Base-by-base conservation (phyloP, 2,888 invertebrate species). In the Drosophila subsilvestris region DNA sequence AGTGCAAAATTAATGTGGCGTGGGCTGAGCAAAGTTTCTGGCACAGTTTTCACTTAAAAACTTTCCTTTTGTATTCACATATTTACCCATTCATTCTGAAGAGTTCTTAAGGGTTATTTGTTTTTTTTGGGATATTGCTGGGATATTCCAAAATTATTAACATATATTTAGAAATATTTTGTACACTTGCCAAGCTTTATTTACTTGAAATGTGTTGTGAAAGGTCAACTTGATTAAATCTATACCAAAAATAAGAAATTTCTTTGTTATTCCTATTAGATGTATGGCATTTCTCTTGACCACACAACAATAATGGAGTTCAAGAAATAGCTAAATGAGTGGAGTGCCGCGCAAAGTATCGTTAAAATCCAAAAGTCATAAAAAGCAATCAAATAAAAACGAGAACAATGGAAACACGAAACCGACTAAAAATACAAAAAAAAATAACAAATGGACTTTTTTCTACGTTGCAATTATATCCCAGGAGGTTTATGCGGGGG, bases 301-400 rank as follows among this genome's bases (percentile, higher is more conserved):
- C 32, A 17, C 25, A 14, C 27, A 49, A 18, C 44, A 20, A 14
- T 63, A 78, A 53, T 65, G 45, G 56, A 63, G 66, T 79, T 70
- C 53, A 58, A 65, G 55, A 56, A 69, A 78, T 57, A 63, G 65
- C 70, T 45, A 73, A 83, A 69, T 69, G 71, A 32, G 62, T 50
- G 57, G 22, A 3, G 22, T 3, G 22, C 3, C 3, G 27, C 20
- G 60, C 44, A 79, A 66, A 60, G 60, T 60, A 57, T 74, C 83
- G 63, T 83, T 58, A 87, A 84, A 85, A 72, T 74, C 57, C 71
- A 61, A 76, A 80, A 75, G 73, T 54, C 83, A 77, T 86, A 79
- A 86, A 82, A 83, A 78, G 12, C 3, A 85, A 81, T 73, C 69
- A 71, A 51, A 77, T 73, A 60, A 61, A 67, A 44, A 42, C 17